Evolutionary conservation across 2,113 vertebrate genomes (phyloP).

Genomic region (Panthera leo): DNA sequence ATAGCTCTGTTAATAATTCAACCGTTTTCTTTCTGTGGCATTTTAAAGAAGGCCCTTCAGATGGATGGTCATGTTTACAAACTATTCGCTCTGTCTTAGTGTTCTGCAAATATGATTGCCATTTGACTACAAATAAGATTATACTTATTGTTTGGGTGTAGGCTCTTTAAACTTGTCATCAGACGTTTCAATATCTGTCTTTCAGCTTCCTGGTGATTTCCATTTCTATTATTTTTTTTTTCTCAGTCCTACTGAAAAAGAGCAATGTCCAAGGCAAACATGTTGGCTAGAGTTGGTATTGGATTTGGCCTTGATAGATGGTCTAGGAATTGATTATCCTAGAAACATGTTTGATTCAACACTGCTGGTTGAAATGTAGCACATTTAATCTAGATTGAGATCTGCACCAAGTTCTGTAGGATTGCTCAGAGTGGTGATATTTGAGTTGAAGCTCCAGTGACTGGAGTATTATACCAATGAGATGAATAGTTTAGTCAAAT

Average conservation of each 20-base stretch:
- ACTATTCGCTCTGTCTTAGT: not conserved
- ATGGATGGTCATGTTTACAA: not conserved
- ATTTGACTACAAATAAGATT: not conserved
- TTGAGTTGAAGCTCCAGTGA: not conserved
- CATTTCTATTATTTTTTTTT: not conserved
- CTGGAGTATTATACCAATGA: not conserved
- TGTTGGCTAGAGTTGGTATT: rapidly evolving
- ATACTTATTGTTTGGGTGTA: not conserved
- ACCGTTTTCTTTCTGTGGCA: not conserved
- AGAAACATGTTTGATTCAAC: not conserved
- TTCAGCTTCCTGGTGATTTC: not conserved
- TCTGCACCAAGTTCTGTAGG: not conserved
- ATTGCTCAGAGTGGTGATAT: not conserved
- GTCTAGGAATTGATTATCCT: not conserved
- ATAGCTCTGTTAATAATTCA: slow-evolving; percentile 15
- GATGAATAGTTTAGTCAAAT: not conserved
- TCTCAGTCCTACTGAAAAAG: not conserved
- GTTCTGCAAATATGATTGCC: not conserved
- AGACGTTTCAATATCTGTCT: not conserved
- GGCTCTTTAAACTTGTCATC: not conserved
- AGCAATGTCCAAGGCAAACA: not conserved
- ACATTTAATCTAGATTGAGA: not conserved
- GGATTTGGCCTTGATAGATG: rapidly evolving
- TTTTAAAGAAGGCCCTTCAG: not conserved
- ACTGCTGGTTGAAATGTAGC: not conserved